These are phyloP conservation scores for Sinocyclocheilus anophthalmus DNA, from an alignment of 2,113 vertebrate genomes.

Conservation along the genomic window DNA sequence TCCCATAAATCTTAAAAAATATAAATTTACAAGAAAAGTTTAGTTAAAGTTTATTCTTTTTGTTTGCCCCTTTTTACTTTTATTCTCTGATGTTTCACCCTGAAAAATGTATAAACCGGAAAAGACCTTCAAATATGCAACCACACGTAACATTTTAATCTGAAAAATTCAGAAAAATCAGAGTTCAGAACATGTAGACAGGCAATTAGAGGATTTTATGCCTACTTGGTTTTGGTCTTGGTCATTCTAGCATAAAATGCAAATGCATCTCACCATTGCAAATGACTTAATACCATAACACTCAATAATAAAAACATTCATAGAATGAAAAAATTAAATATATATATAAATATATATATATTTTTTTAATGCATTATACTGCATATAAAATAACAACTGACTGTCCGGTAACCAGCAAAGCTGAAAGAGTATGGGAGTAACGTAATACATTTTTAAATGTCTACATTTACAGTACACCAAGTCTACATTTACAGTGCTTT, in stretches of 20 bases:
- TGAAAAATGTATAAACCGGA: neutral
- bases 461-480: neutral
- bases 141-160: neutral
- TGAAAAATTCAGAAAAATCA: neutral
- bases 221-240: neutral
- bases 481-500: neutral
- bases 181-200: neutral
- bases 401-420: neutral
- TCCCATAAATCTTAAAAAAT: neutral
- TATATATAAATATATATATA: too few species aligned
- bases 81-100: neutral
- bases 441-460: neutral
- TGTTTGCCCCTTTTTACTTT: neutral
- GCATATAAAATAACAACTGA: neutral
- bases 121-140: neutral
- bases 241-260: neutral
- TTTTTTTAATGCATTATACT: too few species aligned
- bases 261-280: neutral
- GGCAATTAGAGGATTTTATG: neutral
- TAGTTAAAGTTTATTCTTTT: too few species aligned
- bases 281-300: neutral
- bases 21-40: neutral
- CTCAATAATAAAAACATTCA: too few species aligned
- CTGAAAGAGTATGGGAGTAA: neutral
- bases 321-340: too few species aligned